These are phyloP conservation scores for Machimus atricapillus DNA, from an alignment of 2,888 invertebrate genomes.

Conservation along the genomic window DNA sequence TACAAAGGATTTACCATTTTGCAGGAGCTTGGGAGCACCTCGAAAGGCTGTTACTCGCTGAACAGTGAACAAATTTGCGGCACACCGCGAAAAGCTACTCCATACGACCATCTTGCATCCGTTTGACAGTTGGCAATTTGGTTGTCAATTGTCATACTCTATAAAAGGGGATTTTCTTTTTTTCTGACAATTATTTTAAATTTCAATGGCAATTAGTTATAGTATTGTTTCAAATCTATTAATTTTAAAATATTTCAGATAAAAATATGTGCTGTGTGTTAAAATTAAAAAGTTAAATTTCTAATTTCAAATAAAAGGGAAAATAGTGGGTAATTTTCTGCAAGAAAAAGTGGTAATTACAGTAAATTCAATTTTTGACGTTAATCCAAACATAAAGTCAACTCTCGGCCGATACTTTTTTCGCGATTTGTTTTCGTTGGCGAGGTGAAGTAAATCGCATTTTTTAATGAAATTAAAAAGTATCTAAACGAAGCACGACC, in stretches of 20 bases:
- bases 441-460: not conserved
- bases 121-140: not conserved
- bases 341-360: not conserved
- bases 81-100: constrained; percentile 67
- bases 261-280: not conserved
- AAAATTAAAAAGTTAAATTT: not conserved
- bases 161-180: not conserved
- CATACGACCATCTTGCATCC: constrained; percentile 70
- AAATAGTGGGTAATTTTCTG: not conserved
- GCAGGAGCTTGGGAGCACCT: constrained; percentile 55
- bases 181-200: not conserved
- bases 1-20: constrained; percentile 23
- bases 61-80: constrained; percentile 59
- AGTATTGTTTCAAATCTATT: not conserved
- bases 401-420: not conserved
- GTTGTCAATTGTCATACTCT: not conserved
- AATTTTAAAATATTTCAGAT: not conserved
- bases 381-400: not conserved
- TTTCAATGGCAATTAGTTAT: not conserved
- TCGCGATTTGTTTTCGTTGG: not conserved
- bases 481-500: not conserved
- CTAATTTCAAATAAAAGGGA: not conserved
- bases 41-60: constrained; percentile 54
- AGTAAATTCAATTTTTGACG: not conserved
- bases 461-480: not conserved